Conservation (phyloP, 2,888 invertebrate species). For the Eledone cirrhosa region DNA sequence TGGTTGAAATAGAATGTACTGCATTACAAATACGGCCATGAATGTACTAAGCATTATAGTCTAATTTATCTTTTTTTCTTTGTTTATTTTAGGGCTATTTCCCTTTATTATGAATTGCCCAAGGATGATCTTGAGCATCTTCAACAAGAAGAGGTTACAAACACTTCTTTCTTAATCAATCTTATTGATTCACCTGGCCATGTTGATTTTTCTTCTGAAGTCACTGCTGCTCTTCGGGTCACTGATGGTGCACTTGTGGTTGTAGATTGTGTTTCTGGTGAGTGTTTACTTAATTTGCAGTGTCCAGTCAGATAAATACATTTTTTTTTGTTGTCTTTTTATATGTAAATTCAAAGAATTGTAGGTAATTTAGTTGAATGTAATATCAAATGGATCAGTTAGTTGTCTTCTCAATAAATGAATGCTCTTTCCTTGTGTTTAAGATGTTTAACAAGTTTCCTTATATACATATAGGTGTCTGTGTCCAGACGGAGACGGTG, state of each 20-base stretch:
- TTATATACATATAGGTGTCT: conserved; percentile 80
- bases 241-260: conserved; percentile 99
- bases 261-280: conserved; percentile 99
- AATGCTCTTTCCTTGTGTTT: not conserved
- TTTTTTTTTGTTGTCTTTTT: not conserved
- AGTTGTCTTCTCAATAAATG: not conserved
- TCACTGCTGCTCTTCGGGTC: conserved; percentile 99
- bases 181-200: conserved; percentile 99
- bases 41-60: no score
- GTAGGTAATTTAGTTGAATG: not conserved
- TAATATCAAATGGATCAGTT: not conserved
- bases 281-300: conserved; percentile 51
- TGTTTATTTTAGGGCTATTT: conserved; percentile 83
- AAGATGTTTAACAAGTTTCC: not conserved
- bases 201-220: conserved; percentile 99
- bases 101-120: conserved; percentile 97
- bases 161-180: conserved; percentile 97
- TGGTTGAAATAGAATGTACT: no score
- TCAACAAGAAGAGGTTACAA: conserved; percentile 74
- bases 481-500: conserved; percentile 99
- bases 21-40: no score
- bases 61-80: no score
- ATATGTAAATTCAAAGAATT: not conserved
- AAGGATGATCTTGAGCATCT: conserved; percentile 95
- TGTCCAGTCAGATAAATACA: not conserved